Percentiles rank a stretch among this genome's conserved stretches.
phyloP scores from a whole-genome alignment of 2,113 vertebrate genomes.

The Octodon degus region DNA sequence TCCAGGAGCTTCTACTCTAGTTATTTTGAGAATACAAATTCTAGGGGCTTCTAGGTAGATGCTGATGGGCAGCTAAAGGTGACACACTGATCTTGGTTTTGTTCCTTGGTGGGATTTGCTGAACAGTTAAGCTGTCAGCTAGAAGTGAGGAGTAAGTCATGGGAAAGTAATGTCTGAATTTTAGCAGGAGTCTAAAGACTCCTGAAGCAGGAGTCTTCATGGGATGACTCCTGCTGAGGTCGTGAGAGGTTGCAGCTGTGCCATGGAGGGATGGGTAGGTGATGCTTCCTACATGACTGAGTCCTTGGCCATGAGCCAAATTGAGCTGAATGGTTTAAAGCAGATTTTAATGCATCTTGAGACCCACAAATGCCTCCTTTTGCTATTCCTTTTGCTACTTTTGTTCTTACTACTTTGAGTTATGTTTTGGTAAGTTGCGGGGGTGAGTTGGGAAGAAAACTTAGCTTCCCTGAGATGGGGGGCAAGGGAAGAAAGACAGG shows the following conservation, averaged over 20 bases:
- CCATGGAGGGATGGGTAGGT: not conserved
- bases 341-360: not conserved
- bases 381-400: constrained; percentile 4
- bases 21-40: not conserved
- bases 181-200: not conserved
- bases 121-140: not conserved
- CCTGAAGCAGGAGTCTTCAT: not conserved
- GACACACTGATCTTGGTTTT: not conserved
- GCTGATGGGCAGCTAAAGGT: not conserved
- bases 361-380: not conserved
- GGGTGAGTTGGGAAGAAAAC: constrained; percentile 7
- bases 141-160: not conserved
- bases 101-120: not conserved
- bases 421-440: constrained; percentile 1
- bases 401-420: not conserved
- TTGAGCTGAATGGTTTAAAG: not conserved
- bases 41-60: not conserved
- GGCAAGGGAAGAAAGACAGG: not conserved
- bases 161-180: not conserved
- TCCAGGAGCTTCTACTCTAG: not conserved
- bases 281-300: not conserved
- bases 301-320: not conserved
- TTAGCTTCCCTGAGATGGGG: not conserved
- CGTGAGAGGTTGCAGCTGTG: not conserved
- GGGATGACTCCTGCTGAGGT: not conserved